Evolutionary conservation across 2,888 invertebrate genomes (phyloP), one percentile per base, ranked within the genome.

Genomic region (Caradrina kadenii): DNA sequence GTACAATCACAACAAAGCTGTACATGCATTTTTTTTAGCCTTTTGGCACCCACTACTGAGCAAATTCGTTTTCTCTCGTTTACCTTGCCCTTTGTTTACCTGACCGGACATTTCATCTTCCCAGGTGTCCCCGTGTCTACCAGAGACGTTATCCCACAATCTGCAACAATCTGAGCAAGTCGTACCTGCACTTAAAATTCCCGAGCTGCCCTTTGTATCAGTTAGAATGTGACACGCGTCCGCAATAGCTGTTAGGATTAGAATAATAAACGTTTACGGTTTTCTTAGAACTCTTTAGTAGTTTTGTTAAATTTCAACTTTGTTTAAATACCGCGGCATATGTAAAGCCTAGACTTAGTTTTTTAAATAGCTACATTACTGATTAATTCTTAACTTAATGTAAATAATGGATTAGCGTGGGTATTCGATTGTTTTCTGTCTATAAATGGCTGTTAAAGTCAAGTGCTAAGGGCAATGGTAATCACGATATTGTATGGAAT

Each of bases 201-300:
- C 26, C n/a, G 3, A 6, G 59, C 22, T 52, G 74, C 56, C 69
- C 70, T 82, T 74, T 61, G 31, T 21, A 52, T 60, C 62, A 42
- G 55, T 79, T 82, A 76, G 66, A 74, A 82, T 72, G 82, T 82
- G 69, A 84, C 80, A 63, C 67, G 54, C 71, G 70, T 73, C 52
- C 19, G 60, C 59, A 48, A 71, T 69, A 74, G 65, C 67, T 61
- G 75, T 49, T 19, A 19, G 2, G 77, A 63, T 76, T 62, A 66
- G 82, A 79, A 82, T 84, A 63, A 22, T 63, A 82, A 81, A 81
- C 60, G 79, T 55, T 76, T 55, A 70, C 82, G 65, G 63, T 66
- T 58, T 82, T 82, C 83, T 74, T 13, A 79, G 82, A 84, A 84
- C 62, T 69, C 66, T 69, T 67, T 61, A 70, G 56, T 66, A 62